Evolutionary conservation across 1,140 invertebrate genomes (phyloP), one percentile per base, ranked within the genome.

Genomic region (Pachypsylla venusta): DNA sequence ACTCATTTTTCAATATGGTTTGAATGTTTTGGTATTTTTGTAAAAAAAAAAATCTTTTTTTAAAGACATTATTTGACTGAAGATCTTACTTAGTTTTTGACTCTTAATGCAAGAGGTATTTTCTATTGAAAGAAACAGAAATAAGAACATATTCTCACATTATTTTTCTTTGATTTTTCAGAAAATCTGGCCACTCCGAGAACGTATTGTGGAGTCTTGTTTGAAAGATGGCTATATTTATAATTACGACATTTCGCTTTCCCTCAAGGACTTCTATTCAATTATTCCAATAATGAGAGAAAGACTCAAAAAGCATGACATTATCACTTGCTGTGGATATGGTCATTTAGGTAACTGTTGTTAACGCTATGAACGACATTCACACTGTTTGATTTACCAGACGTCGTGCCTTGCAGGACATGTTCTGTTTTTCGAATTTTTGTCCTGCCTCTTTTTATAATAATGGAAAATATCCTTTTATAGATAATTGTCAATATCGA

Each of bases 221-320:
- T 68, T 87, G 56, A 71, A 75, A 19, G 87, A 91, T 66, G 93
- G 93, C 2, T 95, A 94, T 72, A 82, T 87, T 24, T 98, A 93
- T 70, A 97, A 97, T 70, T 98, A 98, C 71, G 95, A 99, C 70
- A 79, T 99, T 1, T 95, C 93, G 0, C 69, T 98, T 60, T 93
- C 93, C 0, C 68, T 89, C n/a, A 70, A 76, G 3, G 67, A 83
- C 30, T 97, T 92, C 70, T 97, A 98, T 69, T 74, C 82, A 24
- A 75, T 96, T 19, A 22, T 59, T 59, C 74, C 81, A 30, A 77
- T 80, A 3, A 78, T 95, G 67, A 75, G 79, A 22, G 73, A 84
- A 62, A 78, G 79, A 48, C 65, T 91, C 13, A 63, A 68, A 71
- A 64, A 63, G 68, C 58, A 69, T 16, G 77, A 77, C 0, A 67